Evolutionary conservation across 2,888 invertebrate species (phyloP), one percentile per base, ranked within the genome.

Genomic region (Spicauda simplicius): DNA sequence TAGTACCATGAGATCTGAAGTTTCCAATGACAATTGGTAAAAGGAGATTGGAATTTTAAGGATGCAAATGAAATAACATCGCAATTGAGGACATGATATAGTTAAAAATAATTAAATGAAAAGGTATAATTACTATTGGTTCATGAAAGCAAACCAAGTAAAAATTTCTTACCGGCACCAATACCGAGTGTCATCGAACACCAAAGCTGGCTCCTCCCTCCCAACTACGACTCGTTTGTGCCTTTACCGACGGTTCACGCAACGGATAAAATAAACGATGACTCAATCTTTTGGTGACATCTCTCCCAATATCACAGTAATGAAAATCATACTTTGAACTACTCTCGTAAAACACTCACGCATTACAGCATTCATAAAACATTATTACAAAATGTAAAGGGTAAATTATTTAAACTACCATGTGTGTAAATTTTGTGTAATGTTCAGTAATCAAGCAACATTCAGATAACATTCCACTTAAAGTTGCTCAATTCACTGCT

Each of bases 61-160:
- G 87, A 91, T 90, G 91, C 90, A 87, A 88, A 90, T 90, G 86
- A 91, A 87, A 90, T 76, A 88, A 86, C 80, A 84, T 79, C 87
- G 90, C 88, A 86, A 80, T 90, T 83, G 87, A 91, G 91, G 92
- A 93, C 93, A 93, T 93, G 93, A 91, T 88, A 93, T 91, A 91
- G 92, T 92, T 90, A 90, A 91, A 92, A 89, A 90, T 88, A 90
- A 89, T 91, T 86, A 89, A 84, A 84, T 91, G 93, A 93, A 93
- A 93, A 93, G 93, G 93, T 93, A 93, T 93, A 93, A 92, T 87
- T 90, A 87, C 90, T 88, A 88, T 90, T 91, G 90, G 90, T 89
- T 88, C 79, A 85, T 85, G 76, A 82, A 83, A 84, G 84, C 81
- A 87, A 88, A 89, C 90, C 88, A 86, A 86, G 82, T 80, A 78